Evolutionary conservation across 2,888 invertebrate genomes (phyloP).

Genomic region (Hoplodrina blanda): DNA sequence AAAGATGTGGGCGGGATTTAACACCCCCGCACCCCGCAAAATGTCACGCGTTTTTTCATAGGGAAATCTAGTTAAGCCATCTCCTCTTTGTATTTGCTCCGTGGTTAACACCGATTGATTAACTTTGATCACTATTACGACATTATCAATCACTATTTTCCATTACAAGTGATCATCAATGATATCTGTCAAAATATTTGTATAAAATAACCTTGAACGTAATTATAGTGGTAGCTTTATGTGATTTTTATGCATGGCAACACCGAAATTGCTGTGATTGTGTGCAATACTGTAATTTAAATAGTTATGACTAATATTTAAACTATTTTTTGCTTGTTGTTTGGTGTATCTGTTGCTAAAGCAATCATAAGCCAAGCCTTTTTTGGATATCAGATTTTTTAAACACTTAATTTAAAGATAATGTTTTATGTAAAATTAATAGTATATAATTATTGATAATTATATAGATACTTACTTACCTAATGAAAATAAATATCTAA

Average conservation of each 20-base stretch:
- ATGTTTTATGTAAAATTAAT: neutral
- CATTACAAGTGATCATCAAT: conserved; percentile 2
- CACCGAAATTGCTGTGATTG: conserved; percentile 22
- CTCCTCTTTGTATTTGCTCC: too few relatives aligned
- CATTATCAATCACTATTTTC: conserved; percentile 4
- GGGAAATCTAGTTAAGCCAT: too few relatives aligned
- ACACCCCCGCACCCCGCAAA: too few relatives aligned
- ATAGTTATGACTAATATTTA: conserved; percentile 21
- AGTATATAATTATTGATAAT: neutral
- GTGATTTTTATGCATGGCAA: conserved; percentile 36
- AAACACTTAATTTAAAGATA: neutral
- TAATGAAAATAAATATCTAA: too few relatives aligned
- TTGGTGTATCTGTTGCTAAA: conserved; percentile 3
- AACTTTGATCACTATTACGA: conserved; percentile 30
- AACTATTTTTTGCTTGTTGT: conserved; percentile 11
- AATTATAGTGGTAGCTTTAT: conserved; percentile 26
- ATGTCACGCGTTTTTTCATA: too few relatives aligned
- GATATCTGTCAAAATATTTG: conserved; percentile 10
- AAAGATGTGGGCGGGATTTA: too few relatives aligned
- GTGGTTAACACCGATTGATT: conserved; percentile 8
- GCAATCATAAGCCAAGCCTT: neutral
- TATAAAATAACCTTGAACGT: conserved; percentile 25
- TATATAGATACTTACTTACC: too few relatives aligned
- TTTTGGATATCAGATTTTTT: neutral
- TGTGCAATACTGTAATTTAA: conserved; percentile 31